A percentile compares a stretch with the other conserved stretches of the same genome.
Conservation (phyloP, 2,113 vertebrate species). For the Orthochromis malagaraziensis region DNA sequence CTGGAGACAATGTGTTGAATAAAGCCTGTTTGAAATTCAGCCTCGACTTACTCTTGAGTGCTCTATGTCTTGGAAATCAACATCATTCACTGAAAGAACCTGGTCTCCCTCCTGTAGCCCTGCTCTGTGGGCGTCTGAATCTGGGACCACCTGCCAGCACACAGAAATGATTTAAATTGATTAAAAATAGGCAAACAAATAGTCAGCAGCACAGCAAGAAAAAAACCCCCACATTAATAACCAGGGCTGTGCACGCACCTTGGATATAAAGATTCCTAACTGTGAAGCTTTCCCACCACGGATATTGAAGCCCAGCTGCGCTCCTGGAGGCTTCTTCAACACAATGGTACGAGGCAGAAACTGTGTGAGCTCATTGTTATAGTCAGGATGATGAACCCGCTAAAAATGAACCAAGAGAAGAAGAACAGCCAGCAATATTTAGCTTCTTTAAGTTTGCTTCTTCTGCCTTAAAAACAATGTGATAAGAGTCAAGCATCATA, state of each 20-base stretch:
- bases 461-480: neutral
- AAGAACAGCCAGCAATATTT: neutral
- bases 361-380: slow-evolving; percentile 95
- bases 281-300: slow-evolving; percentile 96
- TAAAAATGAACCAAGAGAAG: slow-evolving; percentile 34
- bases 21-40: neutral
- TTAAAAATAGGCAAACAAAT: neutral
- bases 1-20: neutral
- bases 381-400: slow-evolving; percentile 92
- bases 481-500: neutral
- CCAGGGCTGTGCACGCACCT: slow-evolving; percentile 68
- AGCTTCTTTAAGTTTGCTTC: neutral
- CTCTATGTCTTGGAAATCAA: slow-evolving; percentile 98
- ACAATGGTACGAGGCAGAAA: slow-evolving; percentile 89
- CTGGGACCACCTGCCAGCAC: slow-evolving; percentile 84
- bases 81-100: slow-evolving; percentile 94
- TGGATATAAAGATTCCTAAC: slow-evolving; percentile 97
- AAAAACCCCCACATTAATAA: accelerated
- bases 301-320: slow-evolving; percentile 96
- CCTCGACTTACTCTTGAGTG: slow-evolving; percentile 84
- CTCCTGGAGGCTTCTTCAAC: slow-evolving; percentile 91
- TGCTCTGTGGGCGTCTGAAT: slow-evolving; percentile 91
- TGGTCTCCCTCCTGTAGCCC: slow-evolving; percentile 97
- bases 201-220: neutral
- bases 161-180: neutral